phyloP scores from a whole-genome alignment of 2,888 invertebrate species.

The Ischnura elegans region DNA sequence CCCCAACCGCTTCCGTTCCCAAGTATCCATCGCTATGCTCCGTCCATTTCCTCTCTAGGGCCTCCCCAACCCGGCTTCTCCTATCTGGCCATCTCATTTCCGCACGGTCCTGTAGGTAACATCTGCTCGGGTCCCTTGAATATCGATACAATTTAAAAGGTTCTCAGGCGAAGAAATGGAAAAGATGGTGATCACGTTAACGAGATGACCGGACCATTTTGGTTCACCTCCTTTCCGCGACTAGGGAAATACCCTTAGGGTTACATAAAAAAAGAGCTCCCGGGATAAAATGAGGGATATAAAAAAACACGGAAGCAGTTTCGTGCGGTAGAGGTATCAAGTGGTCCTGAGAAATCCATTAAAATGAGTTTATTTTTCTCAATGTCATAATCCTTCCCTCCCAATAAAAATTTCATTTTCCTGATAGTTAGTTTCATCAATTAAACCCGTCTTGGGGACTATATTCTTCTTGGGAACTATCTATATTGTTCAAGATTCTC shows the following conservation, averaged over 20 bases:
- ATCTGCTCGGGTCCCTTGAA: background rate
- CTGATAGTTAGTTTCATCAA: too few relatives aligned
- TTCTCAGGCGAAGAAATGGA: background rate
- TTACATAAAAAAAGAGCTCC: background rate
- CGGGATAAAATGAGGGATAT: background rate
- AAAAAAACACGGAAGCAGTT: too few relatives aligned
- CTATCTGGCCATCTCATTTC: background rate
- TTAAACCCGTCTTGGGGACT: too few relatives aligned
- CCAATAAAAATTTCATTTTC: too few relatives aligned
- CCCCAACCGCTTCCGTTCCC: too few relatives aligned
- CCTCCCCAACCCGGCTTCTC: too few relatives aligned
- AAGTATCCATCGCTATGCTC: background rate
- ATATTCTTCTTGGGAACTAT: too few relatives aligned
- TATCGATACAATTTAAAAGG: conserved; percentile 31
- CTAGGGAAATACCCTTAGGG: background rate
- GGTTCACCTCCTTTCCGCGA: background rate
- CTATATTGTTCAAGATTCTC: too few relatives aligned
- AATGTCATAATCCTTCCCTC: too few relatives aligned
- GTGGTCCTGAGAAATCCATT: too few relatives aligned
- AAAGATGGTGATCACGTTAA: background rate
- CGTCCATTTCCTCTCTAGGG: background rate
- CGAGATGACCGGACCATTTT: background rate
- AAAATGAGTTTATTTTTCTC: too few relatives aligned
- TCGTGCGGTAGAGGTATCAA: too few relatives aligned
- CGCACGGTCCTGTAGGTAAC: background rate